Conservation (phyloP, 2,113 vertebrate species). For the Siniperca chuatsi region DNA sequence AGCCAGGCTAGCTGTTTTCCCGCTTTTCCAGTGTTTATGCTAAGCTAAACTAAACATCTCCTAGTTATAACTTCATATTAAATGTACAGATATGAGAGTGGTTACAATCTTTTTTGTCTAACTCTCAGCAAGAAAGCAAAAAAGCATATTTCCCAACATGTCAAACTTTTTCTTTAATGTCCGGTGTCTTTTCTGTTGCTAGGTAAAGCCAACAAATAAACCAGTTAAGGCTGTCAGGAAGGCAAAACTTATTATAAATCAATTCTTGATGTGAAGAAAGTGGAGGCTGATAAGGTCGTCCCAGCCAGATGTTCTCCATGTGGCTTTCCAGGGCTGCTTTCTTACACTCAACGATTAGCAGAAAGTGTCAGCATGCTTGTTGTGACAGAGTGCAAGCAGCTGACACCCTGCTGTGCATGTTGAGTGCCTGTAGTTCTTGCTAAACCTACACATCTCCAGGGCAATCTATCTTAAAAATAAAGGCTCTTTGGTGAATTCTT, state of each 20-base stretch:
- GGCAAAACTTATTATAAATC: conserved; percentile 6
- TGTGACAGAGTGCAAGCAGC: conserved; percentile 15
- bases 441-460: conserved; percentile 41
- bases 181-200: not conserved
- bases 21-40: too few relatives aligned
- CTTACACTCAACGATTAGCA: conserved; percentile 29
- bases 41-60: too few relatives aligned
- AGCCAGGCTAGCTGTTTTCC: too few relatives aligned
- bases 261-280: not conserved
- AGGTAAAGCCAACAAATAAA: conserved; percentile 5
- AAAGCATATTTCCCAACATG: not conserved
- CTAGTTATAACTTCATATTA: too few relatives aligned
- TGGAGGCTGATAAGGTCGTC: conserved; percentile 6
- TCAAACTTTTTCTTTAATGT: not conserved
- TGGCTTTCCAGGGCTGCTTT: conserved; percentile 2
- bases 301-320: conserved; percentile 16
- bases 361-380: conserved; percentile 3
- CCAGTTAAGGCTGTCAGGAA: not conserved
- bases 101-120: not conserved
- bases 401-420: not conserved
- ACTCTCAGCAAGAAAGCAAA: too few relatives aligned
- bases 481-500: conserved; percentile 3
- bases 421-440: conserved; percentile 3
- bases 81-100: not conserved
- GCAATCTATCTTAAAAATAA: conserved; percentile 25